Conservation (phyloP, 2,797 vertebrate genomes). For the Tadarida brasiliensis region DNA sequence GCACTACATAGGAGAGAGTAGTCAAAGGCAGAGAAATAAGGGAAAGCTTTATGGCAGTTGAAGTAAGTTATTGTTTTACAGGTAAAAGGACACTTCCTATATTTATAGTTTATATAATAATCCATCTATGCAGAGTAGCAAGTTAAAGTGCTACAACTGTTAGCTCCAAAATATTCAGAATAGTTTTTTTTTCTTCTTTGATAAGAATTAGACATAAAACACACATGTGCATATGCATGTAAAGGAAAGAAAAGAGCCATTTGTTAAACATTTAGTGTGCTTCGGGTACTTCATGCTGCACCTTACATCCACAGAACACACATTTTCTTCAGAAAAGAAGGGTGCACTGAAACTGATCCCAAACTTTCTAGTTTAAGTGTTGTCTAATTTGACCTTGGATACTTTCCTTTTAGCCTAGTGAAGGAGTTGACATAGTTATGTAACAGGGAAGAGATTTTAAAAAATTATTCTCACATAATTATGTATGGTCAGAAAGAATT, state of each 20-base stretch:
- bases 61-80: constrained; percentile 68
- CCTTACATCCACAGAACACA: no score
- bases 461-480: background rate
- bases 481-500: background rate
- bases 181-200: background rate
- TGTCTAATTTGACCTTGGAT: background rate
- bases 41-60: background rate
- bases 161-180: background rate
- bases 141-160: background rate
- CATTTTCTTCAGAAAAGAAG: background rate
- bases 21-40: constrained; percentile 54
- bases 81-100: background rate
- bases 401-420: background rate
- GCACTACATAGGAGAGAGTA: background rate
- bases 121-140: background rate
- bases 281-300: no score
- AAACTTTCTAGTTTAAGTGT: background rate
- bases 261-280: no score
- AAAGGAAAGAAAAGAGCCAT: no score
- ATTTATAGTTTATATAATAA: constrained; percentile 35
- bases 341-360: background rate
- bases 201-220: background rate
- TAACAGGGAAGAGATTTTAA: background rate
- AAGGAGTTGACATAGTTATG: background rate
- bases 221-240: background rate